Evolutionary conservation across 1,140 invertebrate species (phyloP), one percentile per base, ranked within the genome.

Genomic region (Pseudachorutes palmiensis): DNA sequence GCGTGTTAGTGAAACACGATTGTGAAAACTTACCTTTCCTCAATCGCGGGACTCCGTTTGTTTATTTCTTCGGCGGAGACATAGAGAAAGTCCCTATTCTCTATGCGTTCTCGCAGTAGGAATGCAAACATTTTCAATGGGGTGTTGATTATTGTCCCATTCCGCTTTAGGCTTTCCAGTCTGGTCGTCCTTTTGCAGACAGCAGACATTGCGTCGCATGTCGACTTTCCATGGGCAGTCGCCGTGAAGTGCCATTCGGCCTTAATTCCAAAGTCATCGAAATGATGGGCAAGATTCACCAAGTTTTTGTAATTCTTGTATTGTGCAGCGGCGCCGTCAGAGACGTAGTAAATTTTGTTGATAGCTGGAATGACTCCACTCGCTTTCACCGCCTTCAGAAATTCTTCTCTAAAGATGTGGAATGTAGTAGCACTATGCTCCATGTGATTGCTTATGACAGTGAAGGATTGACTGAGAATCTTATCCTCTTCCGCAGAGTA

Each of bases 121-220:
- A 41, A 41, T 5, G 36, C 5, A 19, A 41, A 41, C 51, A 55
- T 45, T 55, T 24, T 55, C 51, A 55, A 24, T 24, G 12, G 51
- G 9, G 51, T 55, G 5, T 24, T 55, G 24, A 55, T 16, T 26
- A 22, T 5, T 55, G 9, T 55, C 24, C 24, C 51, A 12, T 55
- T 19, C 9, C 3, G 51, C 24, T 55, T 55, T 16, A 64, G 22
- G 33, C 63, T 51, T 22, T 31, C 41, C 12, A 48, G 16, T 51
- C 66, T 62, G 12, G 61, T 58, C 16, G 61, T 51, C 58, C 71
- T 33, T 69, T 78, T 78, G 0, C 76, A 33, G 30, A 61, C 30
- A 5, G 59, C 59, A 26, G 19, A 19, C 22, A 61, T 30, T 16
- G 59, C 59, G 29, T 61, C 2, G 59, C 59, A 61, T 9, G 30